Evolutionary conservation across 2,113 vertebrate genomes (phyloP).

Genomic region (Isichthys henryi): DNA sequence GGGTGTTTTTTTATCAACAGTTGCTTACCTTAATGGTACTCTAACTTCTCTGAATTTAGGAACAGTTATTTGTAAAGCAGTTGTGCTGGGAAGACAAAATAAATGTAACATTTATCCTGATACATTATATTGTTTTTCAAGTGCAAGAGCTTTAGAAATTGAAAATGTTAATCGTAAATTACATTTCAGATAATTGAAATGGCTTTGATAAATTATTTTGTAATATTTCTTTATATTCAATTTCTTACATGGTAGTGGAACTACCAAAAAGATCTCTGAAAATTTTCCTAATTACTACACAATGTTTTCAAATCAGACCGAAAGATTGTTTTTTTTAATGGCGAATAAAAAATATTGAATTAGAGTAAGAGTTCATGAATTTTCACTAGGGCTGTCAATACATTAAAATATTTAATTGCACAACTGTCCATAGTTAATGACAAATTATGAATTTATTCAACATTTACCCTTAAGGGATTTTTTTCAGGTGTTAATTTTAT

Average conservation of each 20-base stretch:
- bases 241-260: not conserved
- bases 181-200: not conserved
- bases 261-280: not conserved
- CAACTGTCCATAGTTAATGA: no score
- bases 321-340: not conserved
- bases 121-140: not conserved
- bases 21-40: not conserved
- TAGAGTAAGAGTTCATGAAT: not conserved
- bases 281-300: not conserved
- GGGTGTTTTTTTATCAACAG: not conserved
- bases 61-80: not conserved
- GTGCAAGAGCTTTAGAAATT: not conserved
- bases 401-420: no score
- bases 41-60: not conserved
- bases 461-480: no score
- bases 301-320: not conserved
- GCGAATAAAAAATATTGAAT: not conserved
- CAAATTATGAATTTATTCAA: no score
- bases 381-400: not conserved
- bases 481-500: no score
- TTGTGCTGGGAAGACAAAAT: not conserved
- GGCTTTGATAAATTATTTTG: not conserved
- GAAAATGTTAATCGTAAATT: not conserved
- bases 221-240: not conserved
- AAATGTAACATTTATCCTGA: not conserved